These are phyloP conservation scores for Diplolepis rosae DNA, from an alignment of 2,888 invertebrate species.

Conservation along the genomic window DNA sequence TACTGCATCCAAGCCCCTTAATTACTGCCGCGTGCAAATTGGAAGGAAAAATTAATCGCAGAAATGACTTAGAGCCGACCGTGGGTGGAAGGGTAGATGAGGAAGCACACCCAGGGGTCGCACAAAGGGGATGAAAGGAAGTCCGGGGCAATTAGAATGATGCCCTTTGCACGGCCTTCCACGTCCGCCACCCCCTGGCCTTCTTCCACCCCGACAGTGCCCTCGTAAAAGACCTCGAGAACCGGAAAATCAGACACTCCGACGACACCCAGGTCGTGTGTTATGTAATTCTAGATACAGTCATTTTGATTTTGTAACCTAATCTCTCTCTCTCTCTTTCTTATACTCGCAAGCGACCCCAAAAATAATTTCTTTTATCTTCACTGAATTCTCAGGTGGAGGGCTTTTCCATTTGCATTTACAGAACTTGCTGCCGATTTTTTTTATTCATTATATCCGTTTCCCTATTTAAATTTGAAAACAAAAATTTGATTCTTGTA, in stretches of 20 bases:
- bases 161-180: constrained; percentile 55
- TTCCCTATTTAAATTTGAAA: too few relatives aligned
- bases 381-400: neutral
- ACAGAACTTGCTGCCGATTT: too few relatives aligned
- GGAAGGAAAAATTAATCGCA: constrained; percentile 75
- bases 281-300: constrained; percentile 3
- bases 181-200: constrained; percentile 41
- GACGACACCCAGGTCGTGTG: constrained; percentile 27
- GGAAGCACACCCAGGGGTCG: constrained; percentile 69
- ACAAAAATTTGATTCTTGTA: too few relatives aligned
- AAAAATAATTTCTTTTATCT: neutral
- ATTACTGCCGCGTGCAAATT: constrained; percentile 75
- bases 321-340: neutral
- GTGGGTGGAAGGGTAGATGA: constrained; percentile 61
- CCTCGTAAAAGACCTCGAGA: constrained; percentile 33
- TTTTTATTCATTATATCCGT: too few relatives aligned
- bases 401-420: neutral
- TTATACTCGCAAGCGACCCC: neutral
- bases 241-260: constrained; percentile 32
- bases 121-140: constrained; percentile 74
- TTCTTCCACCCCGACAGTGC: constrained; percentile 28
- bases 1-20: constrained; percentile 70
- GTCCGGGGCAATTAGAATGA: constrained; percentile 74
- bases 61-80: constrained; percentile 73
- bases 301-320: neutral